Conservation (phyloP, 2,797 vertebrate species). For the Otus scops region DNA sequence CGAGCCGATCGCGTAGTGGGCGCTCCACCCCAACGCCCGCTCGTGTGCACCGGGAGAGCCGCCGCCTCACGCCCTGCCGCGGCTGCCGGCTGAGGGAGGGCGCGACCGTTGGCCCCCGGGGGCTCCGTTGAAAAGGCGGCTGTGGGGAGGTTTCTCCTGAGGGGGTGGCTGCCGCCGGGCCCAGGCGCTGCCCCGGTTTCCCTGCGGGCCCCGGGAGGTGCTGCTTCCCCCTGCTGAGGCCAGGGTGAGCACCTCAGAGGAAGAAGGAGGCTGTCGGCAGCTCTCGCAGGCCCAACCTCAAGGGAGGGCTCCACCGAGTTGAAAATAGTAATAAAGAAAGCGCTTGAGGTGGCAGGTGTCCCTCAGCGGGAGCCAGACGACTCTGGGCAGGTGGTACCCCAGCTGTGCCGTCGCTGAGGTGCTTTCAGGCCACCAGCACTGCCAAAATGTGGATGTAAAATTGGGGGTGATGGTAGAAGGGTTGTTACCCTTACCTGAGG, state of each 20-base stretch:
- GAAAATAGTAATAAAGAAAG: no score
- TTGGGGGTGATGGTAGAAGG: no score
- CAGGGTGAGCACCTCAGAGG: rapidly evolving
- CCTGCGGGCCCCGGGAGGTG: no score
- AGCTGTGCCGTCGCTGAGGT: not conserved
- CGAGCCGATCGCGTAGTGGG: no score
- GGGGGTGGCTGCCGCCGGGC: not conserved
- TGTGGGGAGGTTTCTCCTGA: rapidly evolving
- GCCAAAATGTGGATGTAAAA: not conserved
- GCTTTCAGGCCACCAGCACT: not conserved
- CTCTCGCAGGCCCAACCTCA: rapidly evolving
- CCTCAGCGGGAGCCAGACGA: rapidly evolving
- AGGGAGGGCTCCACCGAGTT: rapidly evolving
- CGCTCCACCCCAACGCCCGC: no score
- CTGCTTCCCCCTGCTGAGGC: not conserved
- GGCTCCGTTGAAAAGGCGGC: no score
- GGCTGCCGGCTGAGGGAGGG: no score
- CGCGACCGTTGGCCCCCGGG: rapidly evolving
- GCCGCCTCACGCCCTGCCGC: no score
- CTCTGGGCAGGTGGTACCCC: no score
- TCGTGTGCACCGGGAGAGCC: no score
- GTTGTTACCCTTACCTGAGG: rapidly evolving
- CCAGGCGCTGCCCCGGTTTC: not conserved
- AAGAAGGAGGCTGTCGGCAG: rapidly evolving
- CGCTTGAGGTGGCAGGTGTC: not conserved